These are phyloP conservation scores for Silvanus unidentatus DNA, from an alignment of 2,888 invertebrate species.

Conservation along the genomic window DNA sequence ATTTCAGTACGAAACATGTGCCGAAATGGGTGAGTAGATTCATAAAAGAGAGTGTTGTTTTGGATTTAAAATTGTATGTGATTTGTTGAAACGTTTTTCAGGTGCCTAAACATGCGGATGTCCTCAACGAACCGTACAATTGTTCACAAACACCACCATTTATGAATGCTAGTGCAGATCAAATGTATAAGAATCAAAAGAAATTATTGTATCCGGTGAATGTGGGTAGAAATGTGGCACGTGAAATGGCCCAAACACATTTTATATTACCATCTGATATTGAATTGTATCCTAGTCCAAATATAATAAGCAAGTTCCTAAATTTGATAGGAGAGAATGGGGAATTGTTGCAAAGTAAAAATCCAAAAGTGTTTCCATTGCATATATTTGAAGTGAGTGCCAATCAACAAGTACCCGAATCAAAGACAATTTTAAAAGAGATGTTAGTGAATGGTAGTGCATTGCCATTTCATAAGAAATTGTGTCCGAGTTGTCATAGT, in stretches of 20 bases:
- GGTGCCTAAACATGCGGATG: constrained; percentile 62
- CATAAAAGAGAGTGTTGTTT: too few species aligned
- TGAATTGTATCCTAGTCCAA: constrained; percentile 83
- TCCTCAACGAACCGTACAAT: constrained; percentile 61
- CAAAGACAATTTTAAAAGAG: constrained; percentile 60
- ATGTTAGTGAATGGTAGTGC: constrained; percentile 75
- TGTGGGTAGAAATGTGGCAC: constrained; percentile 82
- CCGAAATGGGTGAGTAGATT: constrained; percentile 57
- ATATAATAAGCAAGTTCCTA: constrained; percentile 72
- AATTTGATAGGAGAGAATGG: constrained; percentile 75
- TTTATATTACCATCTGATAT: constrained; percentile 83
- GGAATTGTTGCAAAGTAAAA: constrained; percentile 53
- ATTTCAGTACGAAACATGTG: constrained; percentile 81
- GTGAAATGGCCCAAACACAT: constrained; percentile 75
- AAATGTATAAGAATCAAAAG: constrained; percentile 73
- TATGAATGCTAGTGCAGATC: constrained; percentile 56
- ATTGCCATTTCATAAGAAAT: constrained; percentile 85
- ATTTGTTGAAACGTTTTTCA: too few species aligned
- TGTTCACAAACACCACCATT: constrained; percentile 69
- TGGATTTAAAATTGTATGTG: too few species aligned
- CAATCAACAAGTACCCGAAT: constrained; percentile 60
- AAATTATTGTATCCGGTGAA: constrained; percentile 84
- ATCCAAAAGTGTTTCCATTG: constrained; percentile 75
- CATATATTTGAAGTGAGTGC: constrained; percentile 84
- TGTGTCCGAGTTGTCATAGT: constrained; percentile 84